These are phyloP conservation scores for Aphidius colemani DNA, from an alignment of 2,888 invertebrate genomes.

Conservation along the genomic window DNA sequence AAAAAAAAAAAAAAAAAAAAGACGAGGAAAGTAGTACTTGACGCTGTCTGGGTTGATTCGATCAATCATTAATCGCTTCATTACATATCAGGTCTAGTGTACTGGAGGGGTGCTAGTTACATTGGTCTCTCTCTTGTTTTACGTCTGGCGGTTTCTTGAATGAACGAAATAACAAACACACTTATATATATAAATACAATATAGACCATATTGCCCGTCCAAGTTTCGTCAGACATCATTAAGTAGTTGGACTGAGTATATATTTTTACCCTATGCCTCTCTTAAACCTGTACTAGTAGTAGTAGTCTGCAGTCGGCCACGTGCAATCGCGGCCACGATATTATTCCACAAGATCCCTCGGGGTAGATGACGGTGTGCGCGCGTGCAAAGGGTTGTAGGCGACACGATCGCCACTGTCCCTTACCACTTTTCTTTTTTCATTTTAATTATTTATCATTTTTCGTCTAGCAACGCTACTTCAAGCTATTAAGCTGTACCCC, in stretches of 20 bases:
- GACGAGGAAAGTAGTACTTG: slow-evolving; percentile 29
- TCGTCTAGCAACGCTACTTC: slow-evolving; percentile 54
- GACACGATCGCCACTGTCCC: slow-evolving; percentile 51
- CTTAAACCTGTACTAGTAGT: slow-evolving; percentile 2
- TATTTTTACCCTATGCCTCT: too few species aligned
- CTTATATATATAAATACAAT: slow-evolving; percentile 3
- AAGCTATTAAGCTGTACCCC: slow-evolving; percentile 29
- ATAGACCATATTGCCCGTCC: slow-evolving; percentile 22
- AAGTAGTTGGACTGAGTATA: slow-evolving; percentile 14
- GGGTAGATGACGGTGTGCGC: slow-evolving; percentile 25
- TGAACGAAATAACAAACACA: too few species aligned
- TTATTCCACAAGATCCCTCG: slow-evolving; percentile 30
- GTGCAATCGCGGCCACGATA: slow-evolving; percentile 32
- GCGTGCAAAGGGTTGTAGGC: slow-evolving; percentile 11
- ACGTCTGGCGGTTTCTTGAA: slow-evolving; percentile 3
- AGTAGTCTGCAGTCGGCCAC: slow-evolving; percentile 22
- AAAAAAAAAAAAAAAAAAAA: neutral
- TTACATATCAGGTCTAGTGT: slow-evolving; percentile 31
- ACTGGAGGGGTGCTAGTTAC: slow-evolving; percentile 3
- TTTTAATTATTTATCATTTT: slow-evolving; percentile 55
- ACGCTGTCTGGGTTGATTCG: slow-evolving; percentile 36
- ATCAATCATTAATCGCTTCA: slow-evolving; percentile 39
- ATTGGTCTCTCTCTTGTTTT: neutral
- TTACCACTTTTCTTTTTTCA: slow-evolving; percentile 28
- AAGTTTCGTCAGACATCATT: slow-evolving; percentile 36